Evolutionary conservation across 2,797 vertebrate genomes (phyloP).

Genomic region (Crossoptilon crossoptilon): DNA sequence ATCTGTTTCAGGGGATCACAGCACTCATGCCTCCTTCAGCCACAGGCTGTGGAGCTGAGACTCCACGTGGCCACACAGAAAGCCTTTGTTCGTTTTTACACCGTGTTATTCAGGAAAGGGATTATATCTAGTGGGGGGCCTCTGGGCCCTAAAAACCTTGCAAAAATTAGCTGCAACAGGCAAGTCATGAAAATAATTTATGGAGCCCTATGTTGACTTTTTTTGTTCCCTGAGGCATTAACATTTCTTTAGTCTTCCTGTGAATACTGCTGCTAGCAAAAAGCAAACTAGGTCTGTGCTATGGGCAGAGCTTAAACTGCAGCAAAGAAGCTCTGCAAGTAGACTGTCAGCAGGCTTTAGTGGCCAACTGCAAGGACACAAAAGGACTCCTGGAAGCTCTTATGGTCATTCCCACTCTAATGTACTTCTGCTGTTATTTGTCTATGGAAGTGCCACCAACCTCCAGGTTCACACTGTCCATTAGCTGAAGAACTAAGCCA

Average conservation of each 20-base stretch:
- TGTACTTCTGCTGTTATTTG: background rate
- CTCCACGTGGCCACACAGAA: background rate
- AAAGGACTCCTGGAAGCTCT: background rate
- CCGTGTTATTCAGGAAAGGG: background rate
- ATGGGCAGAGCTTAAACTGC: background rate
- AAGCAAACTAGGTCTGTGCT: background rate
- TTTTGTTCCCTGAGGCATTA: background rate
- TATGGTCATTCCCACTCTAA: background rate
- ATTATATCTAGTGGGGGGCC: background rate
- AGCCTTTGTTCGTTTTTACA: background rate
- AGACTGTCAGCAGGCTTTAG: background rate
- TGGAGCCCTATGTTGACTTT: background rate
- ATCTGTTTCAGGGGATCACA: accelerated
- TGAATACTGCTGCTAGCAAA: background rate
- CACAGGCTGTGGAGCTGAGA: background rate
- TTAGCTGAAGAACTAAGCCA: background rate
- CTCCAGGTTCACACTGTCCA: background rate
- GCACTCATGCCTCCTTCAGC: accelerated
- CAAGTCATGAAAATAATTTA: background rate
- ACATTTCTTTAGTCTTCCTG: background rate
- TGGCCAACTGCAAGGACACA: background rate
- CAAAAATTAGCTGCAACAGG: background rate
- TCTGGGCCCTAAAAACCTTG: accelerated
- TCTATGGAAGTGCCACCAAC: background rate
- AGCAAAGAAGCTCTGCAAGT: background rate